phyloP scores from a whole-genome alignment of 1,140 invertebrate species.

The Hetaerina americana region DNA sequence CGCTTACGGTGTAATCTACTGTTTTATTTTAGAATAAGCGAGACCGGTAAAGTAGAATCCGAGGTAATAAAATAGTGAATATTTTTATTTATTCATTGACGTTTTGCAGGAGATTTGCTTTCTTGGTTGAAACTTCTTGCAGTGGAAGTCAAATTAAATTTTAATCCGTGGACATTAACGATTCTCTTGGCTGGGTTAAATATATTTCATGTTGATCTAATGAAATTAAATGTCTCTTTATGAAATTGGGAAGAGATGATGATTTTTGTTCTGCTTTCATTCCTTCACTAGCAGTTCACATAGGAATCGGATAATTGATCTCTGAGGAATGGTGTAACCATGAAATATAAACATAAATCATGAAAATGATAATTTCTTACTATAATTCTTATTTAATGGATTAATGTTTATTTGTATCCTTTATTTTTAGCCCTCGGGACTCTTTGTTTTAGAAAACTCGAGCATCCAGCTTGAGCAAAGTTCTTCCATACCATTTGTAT shows the following conservation, averaged over 20 bases:
- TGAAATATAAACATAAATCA: neutral
- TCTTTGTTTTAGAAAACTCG: constrained; percentile 54
- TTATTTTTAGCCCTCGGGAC: constrained; percentile 39
- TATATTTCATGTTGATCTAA: neutral
- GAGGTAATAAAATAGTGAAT: neutral
- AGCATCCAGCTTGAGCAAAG: constrained; percentile 44
- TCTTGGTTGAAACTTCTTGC: no score
- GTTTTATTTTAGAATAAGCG: neutral
- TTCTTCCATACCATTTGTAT: constrained; percentile 46
- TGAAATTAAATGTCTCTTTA: neutral
- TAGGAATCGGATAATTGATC: neutral
- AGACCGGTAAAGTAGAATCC: neutral
- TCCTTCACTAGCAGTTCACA: neutral
- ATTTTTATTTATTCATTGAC: no score
- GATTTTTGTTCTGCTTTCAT: neutral
- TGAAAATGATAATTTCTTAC: neutral
- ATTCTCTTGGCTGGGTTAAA: neutral
- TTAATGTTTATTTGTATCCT: constrained; percentile 3
- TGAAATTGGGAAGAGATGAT: neutral
- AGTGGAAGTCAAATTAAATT: no score
- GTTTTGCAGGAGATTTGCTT: no score
- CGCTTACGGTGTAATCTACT: neutral
- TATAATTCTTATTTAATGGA: neutral
- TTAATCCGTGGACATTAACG: neutral
- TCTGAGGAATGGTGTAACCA: neutral